phyloP scores from a whole-genome alignment of 2,113 vertebrate genomes.

The Anser cygnoides region DNA sequence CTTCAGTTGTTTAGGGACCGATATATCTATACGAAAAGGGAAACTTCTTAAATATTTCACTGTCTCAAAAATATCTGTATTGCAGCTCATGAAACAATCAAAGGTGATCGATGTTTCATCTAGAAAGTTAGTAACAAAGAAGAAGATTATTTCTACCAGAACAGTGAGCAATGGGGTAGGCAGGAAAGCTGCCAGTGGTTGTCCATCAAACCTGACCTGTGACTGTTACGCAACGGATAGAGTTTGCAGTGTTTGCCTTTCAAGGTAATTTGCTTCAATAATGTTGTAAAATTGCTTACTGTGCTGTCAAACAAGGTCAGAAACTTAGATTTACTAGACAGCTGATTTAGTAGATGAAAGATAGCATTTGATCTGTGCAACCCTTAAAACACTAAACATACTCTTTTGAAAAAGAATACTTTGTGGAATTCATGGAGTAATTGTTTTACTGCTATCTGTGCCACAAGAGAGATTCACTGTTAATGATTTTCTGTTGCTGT shows the following conservation, averaged over 20 bases:
- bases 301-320: conserved; percentile 9
- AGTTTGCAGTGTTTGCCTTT: conserved; percentile 94
- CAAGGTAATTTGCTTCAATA: conserved; percentile 82
- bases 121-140: conserved; percentile 77
- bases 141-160: conserved; percentile 75
- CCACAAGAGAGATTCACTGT: background rate
- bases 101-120: conserved; percentile 79
- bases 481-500: background rate
- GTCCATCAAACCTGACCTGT: conserved; percentile 79
- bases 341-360: conserved; percentile 6
- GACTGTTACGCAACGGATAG: conserved; percentile 89
- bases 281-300: conserved; percentile 34
- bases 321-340: conserved; percentile 17
- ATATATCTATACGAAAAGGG: background rate
- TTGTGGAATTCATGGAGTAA: background rate
- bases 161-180: conserved; percentile 67
- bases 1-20: background rate
- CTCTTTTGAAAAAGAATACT: background rate
- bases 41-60: conserved; percentile 23
- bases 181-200: conserved; percentile 72
- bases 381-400: background rate
- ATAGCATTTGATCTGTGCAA: background rate
- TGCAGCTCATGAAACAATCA: conserved; percentile 80
- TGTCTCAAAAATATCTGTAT: conserved; percentile 47
- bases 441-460: background rate